phyloP scores from a whole-genome alignment of 1,140 invertebrate genomes.

The Elymnias hypermnestra region DNA sequence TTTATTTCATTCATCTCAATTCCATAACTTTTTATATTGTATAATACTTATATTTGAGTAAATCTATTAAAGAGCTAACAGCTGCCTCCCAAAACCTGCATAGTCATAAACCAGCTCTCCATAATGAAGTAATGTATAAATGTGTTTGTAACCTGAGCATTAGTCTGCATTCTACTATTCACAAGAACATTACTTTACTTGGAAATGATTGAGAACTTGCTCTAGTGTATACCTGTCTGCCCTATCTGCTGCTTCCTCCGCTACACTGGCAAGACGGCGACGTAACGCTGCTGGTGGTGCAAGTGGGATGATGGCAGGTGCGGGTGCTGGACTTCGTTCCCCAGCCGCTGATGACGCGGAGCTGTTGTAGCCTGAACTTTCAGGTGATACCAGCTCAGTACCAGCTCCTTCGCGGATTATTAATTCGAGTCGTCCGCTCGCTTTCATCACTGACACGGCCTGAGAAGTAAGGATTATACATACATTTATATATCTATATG shows the following conservation, averaged over 20 bases:
- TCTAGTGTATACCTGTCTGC: constrained; percentile 77
- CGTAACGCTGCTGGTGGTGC: constrained; percentile 70
- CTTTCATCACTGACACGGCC: constrained; percentile 87
- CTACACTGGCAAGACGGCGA: constrained; percentile 81
- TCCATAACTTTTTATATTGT: no score
- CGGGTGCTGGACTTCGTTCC: constrained; percentile 79
- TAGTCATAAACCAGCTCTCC: no score
- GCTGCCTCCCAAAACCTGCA: no score
- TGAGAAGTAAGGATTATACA: constrained; percentile 27
- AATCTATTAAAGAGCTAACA: no score
- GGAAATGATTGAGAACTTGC: no score
- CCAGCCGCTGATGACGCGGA: constrained; percentile 86
- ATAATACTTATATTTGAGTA: no score
- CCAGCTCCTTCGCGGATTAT: constrained; percentile 84
- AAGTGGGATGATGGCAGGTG: constrained; percentile 74
- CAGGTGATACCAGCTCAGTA: constrained; percentile 85
- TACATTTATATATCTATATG: no score
- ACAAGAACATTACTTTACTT: no score
- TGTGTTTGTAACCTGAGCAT: no score
- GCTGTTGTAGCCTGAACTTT: constrained; percentile 88
- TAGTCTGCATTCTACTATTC: no score
- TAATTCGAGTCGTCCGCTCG: constrained; percentile 83
- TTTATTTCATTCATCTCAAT: no score
- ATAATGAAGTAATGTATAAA: no score
- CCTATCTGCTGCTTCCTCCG: constrained; percentile 78